These are phyloP conservation scores for Gymnothorax javanicus DNA, from an alignment of 2,797 vertebrate genomes.

Conservation along the genomic window DNA sequence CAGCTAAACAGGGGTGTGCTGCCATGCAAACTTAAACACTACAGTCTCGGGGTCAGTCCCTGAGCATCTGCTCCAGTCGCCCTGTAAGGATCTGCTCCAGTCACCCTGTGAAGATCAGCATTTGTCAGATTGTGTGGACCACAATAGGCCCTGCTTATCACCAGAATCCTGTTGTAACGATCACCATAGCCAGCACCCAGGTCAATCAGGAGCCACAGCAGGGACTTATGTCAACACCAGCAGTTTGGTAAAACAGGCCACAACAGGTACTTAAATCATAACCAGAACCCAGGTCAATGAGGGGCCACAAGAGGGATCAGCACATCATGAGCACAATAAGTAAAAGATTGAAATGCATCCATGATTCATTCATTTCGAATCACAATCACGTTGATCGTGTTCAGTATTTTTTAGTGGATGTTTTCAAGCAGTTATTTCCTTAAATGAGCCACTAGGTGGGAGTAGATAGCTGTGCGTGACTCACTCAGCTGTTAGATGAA, in stretches of 20 bases:
- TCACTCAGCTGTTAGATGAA: neutral
- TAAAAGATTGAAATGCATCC: too few species aligned
- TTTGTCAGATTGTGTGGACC: too few species aligned
- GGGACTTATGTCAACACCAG: neutral
- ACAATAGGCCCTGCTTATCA: too few species aligned
- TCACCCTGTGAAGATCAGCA: too few species aligned
- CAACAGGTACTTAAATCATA: neutral
- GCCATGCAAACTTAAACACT: conserved; percentile 94
- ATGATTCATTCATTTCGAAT: neutral
- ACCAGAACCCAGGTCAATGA: neutral
- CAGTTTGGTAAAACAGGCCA: neutral
- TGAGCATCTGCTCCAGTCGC: conserved; percentile 59
- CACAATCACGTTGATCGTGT: neutral
- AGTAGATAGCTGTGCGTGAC: conserved; percentile 70
- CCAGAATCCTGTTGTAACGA: too few species aligned
- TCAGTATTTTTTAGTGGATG: neutral
- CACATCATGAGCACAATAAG: neutral
- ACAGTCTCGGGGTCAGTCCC: conserved; percentile 85
- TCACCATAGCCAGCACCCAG: too few species aligned
- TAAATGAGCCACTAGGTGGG: conserved; percentile 83
- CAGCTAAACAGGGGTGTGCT: conserved; percentile 92
- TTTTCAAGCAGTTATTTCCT: neutral
- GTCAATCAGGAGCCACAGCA: too few species aligned
- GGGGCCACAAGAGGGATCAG: neutral
- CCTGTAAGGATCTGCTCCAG: too few species aligned